Conservation (phyloP, 2,888 invertebrate species). For the Drosophila infuscata region DNA sequence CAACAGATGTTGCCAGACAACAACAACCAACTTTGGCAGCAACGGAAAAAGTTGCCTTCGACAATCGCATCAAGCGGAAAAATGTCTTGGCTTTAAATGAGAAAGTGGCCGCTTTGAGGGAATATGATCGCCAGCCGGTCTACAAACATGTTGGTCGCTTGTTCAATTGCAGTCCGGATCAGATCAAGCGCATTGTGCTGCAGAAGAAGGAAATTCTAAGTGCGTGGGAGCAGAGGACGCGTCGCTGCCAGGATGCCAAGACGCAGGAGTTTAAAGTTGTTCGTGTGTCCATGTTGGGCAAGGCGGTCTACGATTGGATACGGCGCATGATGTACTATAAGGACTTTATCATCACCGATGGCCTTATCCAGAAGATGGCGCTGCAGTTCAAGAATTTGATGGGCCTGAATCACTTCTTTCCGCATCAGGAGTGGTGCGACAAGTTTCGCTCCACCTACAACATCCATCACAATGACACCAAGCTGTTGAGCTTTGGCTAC, state of each 20-base stretch:
- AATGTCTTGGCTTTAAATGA: slow-evolving; percentile 83
- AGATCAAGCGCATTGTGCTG: slow-evolving; percentile 83
- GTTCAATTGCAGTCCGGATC: slow-evolving; percentile 84
- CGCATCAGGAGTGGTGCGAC: slow-evolving; percentile 83
- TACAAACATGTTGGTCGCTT: slow-evolving; percentile 83
- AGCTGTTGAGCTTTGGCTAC: slow-evolving; percentile 77
- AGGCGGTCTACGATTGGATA: slow-evolving; percentile 84
- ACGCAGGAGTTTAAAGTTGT: slow-evolving; percentile 81
- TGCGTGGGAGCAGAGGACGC: slow-evolving; percentile 83
- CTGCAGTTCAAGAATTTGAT: slow-evolving; percentile 83
- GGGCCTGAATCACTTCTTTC: slow-evolving; percentile 81
- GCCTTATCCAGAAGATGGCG: slow-evolving; percentile 83
- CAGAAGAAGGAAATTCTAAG: slow-evolving; percentile 79
- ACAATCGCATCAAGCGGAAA: slow-evolving; percentile 83
- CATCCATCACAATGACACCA: slow-evolving; percentile 79
- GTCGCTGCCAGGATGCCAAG: slow-evolving; percentile 76
- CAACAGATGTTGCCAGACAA: slow-evolving; percentile 9
- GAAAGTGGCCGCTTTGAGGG: slow-evolving; percentile 83
- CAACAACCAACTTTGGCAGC: slow-evolving; percentile 49
- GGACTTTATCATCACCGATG: slow-evolving; percentile 82
- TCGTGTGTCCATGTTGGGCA: slow-evolving; percentile 81
- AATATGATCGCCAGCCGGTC: slow-evolving; percentile 82
- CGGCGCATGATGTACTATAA: slow-evolving; percentile 84
- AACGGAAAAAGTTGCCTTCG: slow-evolving; percentile 78
- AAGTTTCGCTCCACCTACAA: slow-evolving; percentile 81